These are phyloP conservation scores for Myrmophylax atrothorax DNA, from an alignment of 2,113 vertebrate genomes.

Conservation along the genomic window DNA sequence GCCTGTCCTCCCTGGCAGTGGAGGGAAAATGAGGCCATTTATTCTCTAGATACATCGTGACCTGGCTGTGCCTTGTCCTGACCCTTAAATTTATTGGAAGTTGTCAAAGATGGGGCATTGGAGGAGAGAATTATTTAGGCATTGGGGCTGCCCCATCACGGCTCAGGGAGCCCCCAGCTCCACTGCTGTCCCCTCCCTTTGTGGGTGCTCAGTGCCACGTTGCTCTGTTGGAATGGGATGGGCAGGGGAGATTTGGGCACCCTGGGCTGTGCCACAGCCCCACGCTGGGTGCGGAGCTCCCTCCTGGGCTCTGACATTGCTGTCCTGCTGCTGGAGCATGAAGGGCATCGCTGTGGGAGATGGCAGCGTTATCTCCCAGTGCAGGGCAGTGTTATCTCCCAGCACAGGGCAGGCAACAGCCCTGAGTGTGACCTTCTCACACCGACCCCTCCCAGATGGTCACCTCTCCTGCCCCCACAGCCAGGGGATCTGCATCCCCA, in stretches of 20 bases:
- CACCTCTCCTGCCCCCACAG: not conserved
- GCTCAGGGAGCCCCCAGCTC: not conserved
- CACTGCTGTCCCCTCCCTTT: not conserved
- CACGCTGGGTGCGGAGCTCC: fast-evolving
- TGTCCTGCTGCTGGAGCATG: constrained; percentile 4
- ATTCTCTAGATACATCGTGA: not conserved
- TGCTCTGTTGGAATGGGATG: fast-evolving
- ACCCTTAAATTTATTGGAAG: not conserved
- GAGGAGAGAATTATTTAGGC: not conserved
- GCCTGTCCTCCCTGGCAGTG: not conserved
- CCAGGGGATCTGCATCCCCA: fast-evolving
- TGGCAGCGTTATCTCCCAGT: not conserved
- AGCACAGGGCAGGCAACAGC: not conserved
- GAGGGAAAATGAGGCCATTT: not conserved
- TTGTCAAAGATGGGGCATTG: fast-evolving
- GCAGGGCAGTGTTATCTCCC: not conserved
- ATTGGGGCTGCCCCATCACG: fast-evolving
- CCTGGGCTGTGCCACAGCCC: not conserved
- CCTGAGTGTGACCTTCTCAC: not conserved
- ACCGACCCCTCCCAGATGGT: fast-evolving
- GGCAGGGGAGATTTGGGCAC: not conserved
- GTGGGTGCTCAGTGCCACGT: not conserved
- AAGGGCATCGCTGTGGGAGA: constrained; percentile 42
- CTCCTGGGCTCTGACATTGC: not conserved
- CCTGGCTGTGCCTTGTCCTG: fast-evolving